These are phyloP conservation scores for Caenorhabditis sp. DNA, from an alignment of 2,888 invertebrate species.

Conservation along the genomic window DNA sequence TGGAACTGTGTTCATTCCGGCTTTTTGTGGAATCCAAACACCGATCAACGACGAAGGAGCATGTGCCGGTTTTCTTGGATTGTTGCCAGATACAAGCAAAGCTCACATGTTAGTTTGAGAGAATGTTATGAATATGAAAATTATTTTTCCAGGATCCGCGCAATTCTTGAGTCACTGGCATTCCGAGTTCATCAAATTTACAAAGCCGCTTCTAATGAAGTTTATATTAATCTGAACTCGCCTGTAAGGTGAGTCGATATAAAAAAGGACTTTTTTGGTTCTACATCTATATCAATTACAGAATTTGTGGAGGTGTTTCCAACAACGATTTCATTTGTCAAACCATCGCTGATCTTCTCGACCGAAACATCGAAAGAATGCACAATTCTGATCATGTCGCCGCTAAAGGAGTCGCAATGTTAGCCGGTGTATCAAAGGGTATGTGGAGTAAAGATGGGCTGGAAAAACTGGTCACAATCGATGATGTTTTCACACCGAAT, in stretches of 20 bases:
- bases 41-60: conserved; percentile 87
- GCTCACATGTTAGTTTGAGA: conserved; percentile 66
- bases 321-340: conserved; percentile 90
- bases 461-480: conserved; percentile 41
- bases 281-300: conserved; percentile 71
- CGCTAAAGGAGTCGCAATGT: conserved; percentile 84
- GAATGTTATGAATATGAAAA: neutral
- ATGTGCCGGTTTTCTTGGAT: conserved; percentile 83
- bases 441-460: conserved; percentile 57
- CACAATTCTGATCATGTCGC: conserved; percentile 76
- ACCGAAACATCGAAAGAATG: conserved; percentile 81
- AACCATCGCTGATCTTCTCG: conserved; percentile 84
- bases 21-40: conserved; percentile 85
- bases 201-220: conserved; percentile 80
- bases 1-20: conserved; percentile 81
- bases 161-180: conserved; percentile 85
- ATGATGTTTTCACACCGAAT: conserved; percentile 49
- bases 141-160: conserved; percentile 75
- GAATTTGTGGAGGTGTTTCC: conserved; percentile 95
- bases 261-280: neutral
- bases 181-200: conserved; percentile 84
- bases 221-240: conserved; percentile 73
- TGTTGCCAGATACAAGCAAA: conserved; percentile 79
- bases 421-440: conserved; percentile 85
- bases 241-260: conserved; percentile 41